Base-by-base conservation (phyloP, 2,888 invertebrate genomes). In the Tachina grossa region DNA sequence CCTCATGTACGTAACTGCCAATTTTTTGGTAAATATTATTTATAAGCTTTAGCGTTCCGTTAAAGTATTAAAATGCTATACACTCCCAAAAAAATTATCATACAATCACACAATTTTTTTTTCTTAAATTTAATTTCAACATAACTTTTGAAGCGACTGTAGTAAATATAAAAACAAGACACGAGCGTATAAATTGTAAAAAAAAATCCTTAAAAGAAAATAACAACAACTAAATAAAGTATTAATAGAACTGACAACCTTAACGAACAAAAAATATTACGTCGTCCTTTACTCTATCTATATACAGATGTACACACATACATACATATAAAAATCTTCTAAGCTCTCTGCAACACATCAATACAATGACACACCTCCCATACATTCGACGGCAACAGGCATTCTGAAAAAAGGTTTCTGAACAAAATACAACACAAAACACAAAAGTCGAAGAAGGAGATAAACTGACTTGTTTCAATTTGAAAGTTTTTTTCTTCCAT, bases 381-480 rank as follows among this genome's bases (percentile, higher is more conserved):
- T 16, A 13, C 39, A 51, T 16, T 1, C 16, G 51, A 6, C 51
- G 19, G 5, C 9, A 31, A 31, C 31, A 19, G n/a, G 41, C 51
- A 51, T 16, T 41, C 41, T 43, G 6, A 22, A 14, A 31, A 31
- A 11, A n/a, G 49, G 16, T n/a, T 16, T 10, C 14, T 31, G 31
- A 49, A 3, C n/a, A 0, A 45, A 9, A 13, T 43, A 13, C 16
- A 45, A 22, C 45, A 45, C 19, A 43, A 13, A 45, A 19, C 1
- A 31, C 2, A 31, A 19, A 13, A 45, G 8, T 11, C 19, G 2
- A 63, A 61, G 13, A 39, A 41, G 41, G 16, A 63, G 11, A 22
- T 11, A 39, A 1, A 51, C 41, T 39, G 49, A 51, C 16, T 16
- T 68, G 68, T 39, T 31, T 51, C 68, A 51, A 39, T 68, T 66